phyloP scores from a whole-genome alignment of 1,140 invertebrate species.

The Bombus pascuorum region DNA sequence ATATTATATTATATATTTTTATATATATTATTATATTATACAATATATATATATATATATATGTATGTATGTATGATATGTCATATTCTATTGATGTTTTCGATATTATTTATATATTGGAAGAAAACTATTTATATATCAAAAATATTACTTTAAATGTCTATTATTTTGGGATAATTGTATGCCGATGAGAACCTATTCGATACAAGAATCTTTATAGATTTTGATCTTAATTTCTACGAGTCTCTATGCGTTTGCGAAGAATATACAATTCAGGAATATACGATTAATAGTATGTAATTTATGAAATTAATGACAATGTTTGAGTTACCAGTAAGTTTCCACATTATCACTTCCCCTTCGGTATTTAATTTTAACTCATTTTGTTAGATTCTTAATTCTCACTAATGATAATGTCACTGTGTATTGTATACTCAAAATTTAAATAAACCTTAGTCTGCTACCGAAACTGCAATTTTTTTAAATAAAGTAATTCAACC shows the following conservation, averaged over 20 bases:
- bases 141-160: not conserved
- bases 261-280: not conserved
- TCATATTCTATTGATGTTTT: not conserved
- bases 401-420: conserved; percentile 76
- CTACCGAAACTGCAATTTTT: conserved; percentile 52
- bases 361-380: conserved; percentile 52
- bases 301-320: not conserved
- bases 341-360: conserved; percentile 31
- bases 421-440: conserved; percentile 79
- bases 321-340: not conserved
- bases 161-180: conserved; percentile 11
- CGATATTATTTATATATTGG: not conserved
- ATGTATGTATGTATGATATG: not conserved
- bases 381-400: conserved; percentile 69
- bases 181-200: conserved; percentile 50
- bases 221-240: not conserved
- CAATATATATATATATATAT: not conserved
- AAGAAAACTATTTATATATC: not conserved
- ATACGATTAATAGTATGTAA: conserved; percentile 15
- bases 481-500: not conserved
- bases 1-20: not conserved
- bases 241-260: no score
- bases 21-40: not conserved
- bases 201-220: conserved; percentile 39
- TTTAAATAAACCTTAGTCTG: conserved; percentile 81